Evolutionary conservation across 2,113 vertebrate genomes (phyloP), one percentile per base, ranked within the genome.

Genomic region (Laticauda laticaudata): DNA sequence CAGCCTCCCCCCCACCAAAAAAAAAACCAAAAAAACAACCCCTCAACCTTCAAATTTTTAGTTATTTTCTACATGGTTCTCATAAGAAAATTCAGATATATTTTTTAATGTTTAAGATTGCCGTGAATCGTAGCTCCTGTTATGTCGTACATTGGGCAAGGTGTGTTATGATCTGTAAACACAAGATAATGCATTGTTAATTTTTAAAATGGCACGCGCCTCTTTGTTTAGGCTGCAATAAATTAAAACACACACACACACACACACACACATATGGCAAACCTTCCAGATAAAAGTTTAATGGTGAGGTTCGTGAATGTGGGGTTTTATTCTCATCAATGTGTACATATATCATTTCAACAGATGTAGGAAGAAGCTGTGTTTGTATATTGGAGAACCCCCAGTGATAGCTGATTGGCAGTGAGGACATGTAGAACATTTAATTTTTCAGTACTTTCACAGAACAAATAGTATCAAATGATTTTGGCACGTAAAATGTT

Each of bases 1-100:
- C 18, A 75, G 2, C 1, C 14, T 1, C 48, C 48, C n/a, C 0
- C 9, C 3, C 59, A 0, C 26, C 1, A 7, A 24, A n/a, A 69
- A 7, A 24, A n/a, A 69, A 75, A 69, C 10, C 4, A 39, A 39
- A 39, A 39, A 39, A 39, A 39, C 34, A 39, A 39, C 34, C 34
- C 34, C 34, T 39, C 43, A 81, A 3, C 2, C 34, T 39, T 39
- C 39, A 3, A 8, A 21, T 81, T 81, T 81, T 81, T 21, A 0
- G 34, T 43, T 81, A 43, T 81, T 43, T 81, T 81, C 34, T 81
- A 39, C 3, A 81, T 39, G n/a, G 2, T n/a, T 39, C 1, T 81
- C 15, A 7, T 39, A 21, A 81, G 18, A 39, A 81, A 81, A 81
- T 81, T 18, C 18, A 9, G 34, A 75, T 34, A 7, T 20, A 20